Evolutionary conservation across 1,140 invertebrate genomes (phyloP).

Genomic region (Ylistrum balloti): DNA sequence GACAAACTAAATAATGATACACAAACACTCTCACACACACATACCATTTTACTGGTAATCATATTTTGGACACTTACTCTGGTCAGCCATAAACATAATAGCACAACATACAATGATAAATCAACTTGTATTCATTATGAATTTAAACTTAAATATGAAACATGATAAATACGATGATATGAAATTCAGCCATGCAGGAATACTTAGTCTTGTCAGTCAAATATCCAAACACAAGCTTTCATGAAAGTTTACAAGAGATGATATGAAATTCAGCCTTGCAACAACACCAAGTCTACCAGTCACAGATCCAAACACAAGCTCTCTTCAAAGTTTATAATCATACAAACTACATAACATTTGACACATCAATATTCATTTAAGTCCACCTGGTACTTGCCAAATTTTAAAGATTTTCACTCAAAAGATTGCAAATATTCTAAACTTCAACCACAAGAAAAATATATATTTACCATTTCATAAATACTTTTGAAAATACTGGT

Average conservation of each 20-base stretch:
- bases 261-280: conserved; percentile 26
- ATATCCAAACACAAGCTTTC: background rate
- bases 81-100: background rate
- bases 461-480: too few relatives aligned
- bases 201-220: background rate
- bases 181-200: background rate
- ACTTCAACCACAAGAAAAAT: too few relatives aligned
- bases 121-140: background rate
- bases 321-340: too few relatives aligned
- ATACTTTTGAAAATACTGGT: too few relatives aligned
- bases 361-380: background rate
- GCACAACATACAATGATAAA: background rate
- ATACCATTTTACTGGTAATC: background rate
- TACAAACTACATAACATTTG: background rate
- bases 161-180: background rate
- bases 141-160: background rate
- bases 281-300: background rate
- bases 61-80: background rate
- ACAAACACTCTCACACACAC: background rate
- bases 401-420: too few relatives aligned
- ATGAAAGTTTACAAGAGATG: background rate
- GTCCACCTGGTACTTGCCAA: too few relatives aligned
- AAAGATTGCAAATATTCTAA: too few relatives aligned
- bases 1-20: background rate
- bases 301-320: background rate